Evolutionary conservation across 2,888 invertebrate species (phyloP).

Genomic region (Melanophora roralis): DNA sequence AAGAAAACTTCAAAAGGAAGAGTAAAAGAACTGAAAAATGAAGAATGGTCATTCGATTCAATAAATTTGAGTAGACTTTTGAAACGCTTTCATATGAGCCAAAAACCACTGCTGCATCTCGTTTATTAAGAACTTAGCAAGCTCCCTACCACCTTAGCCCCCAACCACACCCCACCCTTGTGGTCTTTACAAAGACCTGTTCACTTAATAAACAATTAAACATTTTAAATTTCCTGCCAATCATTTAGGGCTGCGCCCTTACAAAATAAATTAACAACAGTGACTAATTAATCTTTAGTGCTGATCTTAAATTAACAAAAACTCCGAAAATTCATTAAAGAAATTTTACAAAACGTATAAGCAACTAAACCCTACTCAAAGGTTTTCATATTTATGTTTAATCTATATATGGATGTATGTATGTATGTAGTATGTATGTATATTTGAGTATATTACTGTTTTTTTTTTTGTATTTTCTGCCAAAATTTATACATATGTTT

Average conservation of each 20-base stretch:
- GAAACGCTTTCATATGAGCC: no score
- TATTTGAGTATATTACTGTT: no score
- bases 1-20: slow-evolving; percentile 17
- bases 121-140: background rate
- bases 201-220: background rate
- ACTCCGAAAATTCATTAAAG: background rate
- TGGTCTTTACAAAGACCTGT: background rate
- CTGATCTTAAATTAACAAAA: slow-evolving; percentile 10
- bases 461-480: background rate
- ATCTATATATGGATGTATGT: no score
- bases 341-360: background rate
- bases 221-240: background rate
- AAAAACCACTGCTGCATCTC: no score
- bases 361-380: background rate
- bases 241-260: slow-evolving; percentile 7
- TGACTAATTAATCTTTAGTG: slow-evolving; percentile 49
- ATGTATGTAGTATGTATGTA: no score
- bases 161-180: background rate
- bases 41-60: no score
- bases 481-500: slow-evolving; percentile 12
- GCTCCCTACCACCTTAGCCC: background rate
- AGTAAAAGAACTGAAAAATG: background rate
- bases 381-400: background rate
- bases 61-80: no score
- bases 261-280: background rate